Conservation (phyloP, 2,888 invertebrate genomes). For the Philhelius pedissequus region DNA sequence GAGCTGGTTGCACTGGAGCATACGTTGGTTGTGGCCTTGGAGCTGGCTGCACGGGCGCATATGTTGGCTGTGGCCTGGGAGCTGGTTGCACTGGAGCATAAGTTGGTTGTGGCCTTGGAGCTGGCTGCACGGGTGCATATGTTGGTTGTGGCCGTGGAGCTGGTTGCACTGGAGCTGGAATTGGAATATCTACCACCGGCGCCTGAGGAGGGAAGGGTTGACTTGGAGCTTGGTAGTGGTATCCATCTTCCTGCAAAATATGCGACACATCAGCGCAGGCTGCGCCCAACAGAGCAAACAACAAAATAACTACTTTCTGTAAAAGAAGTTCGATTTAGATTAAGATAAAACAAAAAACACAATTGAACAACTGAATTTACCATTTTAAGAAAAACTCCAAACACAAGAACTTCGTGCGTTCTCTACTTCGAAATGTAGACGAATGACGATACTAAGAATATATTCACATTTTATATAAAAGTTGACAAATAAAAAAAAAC, state of each 20-base stretch:
- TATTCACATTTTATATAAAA: conserved; percentile 49
- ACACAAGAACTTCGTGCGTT: conserved; percentile 2
- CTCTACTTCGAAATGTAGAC: conserved; percentile 24
- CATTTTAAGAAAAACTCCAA: conserved; percentile 5
- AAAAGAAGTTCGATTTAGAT: neutral
- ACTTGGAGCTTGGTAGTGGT: conserved; percentile 36
- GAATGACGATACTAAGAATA: conserved; percentile 34
- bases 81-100: neutral
- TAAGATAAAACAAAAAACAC: too few relatives aligned
- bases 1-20: neutral
- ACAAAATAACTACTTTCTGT: conserved; percentile 33
- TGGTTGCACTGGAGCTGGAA: neutral
- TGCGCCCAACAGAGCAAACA: conserved; percentile 15
- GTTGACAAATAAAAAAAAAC: conserved; percentile 23
- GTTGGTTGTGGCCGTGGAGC: neutral
- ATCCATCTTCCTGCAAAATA: conserved; percentile 50
- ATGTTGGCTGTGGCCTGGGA: neutral
- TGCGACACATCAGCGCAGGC: conserved; percentile 45
- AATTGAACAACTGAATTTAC: neutral
- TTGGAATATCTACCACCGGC: conserved; percentile 35
- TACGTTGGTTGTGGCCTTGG: neutral
- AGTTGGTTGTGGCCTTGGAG: neutral
- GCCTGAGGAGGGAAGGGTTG: conserved; percentile 30
- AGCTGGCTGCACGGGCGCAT: neutral
- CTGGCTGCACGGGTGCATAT: conserved; percentile 23